Evolutionary conservation across 2,888 invertebrate species (phyloP), one percentile per base, ranked within the genome.

Genomic region (Drosophila rellima): DNA sequence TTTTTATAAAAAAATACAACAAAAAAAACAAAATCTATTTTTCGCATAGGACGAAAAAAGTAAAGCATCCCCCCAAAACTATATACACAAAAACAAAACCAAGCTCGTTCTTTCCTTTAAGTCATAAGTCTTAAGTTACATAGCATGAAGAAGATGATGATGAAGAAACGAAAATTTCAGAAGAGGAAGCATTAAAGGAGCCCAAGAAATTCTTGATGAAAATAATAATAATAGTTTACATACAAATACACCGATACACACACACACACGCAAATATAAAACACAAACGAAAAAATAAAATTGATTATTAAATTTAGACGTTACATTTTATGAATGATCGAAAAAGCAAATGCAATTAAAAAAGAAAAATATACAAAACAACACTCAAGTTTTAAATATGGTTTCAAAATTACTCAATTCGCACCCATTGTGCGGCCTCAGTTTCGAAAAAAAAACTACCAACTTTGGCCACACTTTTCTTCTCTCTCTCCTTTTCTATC

Each of bases 1-100:
- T 90, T 91, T 91, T 87, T 90, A 86, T 82, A 90, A 90, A 91
- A 88, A 88, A 83, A 87, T 80, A 86, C 78, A 90, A 87, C 78
- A 90, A 82, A 80, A 84, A 77, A 76, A 82, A 76, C 63, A 68
- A 78, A 80, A 55, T 11, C 23, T 51, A 62, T 45, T 90, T 81
- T 54, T 67, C 78, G 66, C 61, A 45, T 40, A 52, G 62, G 56
- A 50, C 73, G 62, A 73, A 51, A 67, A 68, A 70, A 68, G 70
- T 75, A 82, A 82, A 81, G 18, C 76, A 82, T 77, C 80, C 78
- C 82, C 88, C 70, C 66, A 72, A 74, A 78, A 84, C 73, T 72
- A 76, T 80, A 75, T 81, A 80, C 63, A 79, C 71, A 77, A 71
- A 66, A 50, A 47, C 45, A 59, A 54, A 82, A 74, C 59, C 72